These are phyloP conservation scores for Tapirus terrestris DNA, from an alignment of 2,113 vertebrate species.

Conservation along the genomic window DNA sequence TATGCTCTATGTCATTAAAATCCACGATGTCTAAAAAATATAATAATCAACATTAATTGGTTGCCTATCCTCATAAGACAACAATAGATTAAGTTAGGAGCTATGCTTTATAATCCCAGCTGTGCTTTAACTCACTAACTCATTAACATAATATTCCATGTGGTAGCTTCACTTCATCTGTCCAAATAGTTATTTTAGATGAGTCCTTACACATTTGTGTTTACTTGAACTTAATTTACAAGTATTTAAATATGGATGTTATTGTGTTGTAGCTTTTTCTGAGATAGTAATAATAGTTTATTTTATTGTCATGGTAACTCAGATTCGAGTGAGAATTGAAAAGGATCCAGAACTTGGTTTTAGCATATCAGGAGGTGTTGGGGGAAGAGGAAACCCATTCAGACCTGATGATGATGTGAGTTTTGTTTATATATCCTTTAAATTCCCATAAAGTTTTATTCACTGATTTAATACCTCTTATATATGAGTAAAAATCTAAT, in stretches of 20 bases:
- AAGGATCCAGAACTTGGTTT: slow-evolving; percentile 99
- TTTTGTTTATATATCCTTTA: slow-evolving; percentile 71
- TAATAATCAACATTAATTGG: neutral
- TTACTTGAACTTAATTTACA: slow-evolving; percentile 46
- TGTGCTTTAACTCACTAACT: slow-evolving; percentile 78
- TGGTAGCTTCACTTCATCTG: slow-evolving; percentile 34
- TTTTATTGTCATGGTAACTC: slow-evolving; percentile 74
- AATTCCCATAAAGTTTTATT: neutral
- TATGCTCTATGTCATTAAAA: slow-evolving; percentile 14
- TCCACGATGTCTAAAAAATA: slow-evolving; percentile 16
- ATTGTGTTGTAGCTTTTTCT: neutral
- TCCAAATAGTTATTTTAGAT: slow-evolving; percentile 47
- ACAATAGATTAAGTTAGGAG: slow-evolving; percentile 40
- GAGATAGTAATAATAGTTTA: neutral
- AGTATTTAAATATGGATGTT: slow-evolving; percentile 48
- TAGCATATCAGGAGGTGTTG: slow-evolving; percentile 98
- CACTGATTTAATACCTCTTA: neutral
- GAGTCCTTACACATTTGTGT: neutral
- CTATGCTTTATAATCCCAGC: slow-evolving; percentile 69
- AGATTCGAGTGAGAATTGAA: slow-evolving; percentile 96
- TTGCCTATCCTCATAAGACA: neutral
- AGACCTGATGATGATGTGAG: slow-evolving; percentile 96
- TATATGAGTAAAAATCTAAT: slow-evolving; percentile 37
- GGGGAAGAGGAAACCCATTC: slow-evolving; percentile 97
- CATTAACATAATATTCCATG: slow-evolving; percentile 70